Conservation (phyloP, 1,140 invertebrate species). For the Melitaea cinxia region DNA sequence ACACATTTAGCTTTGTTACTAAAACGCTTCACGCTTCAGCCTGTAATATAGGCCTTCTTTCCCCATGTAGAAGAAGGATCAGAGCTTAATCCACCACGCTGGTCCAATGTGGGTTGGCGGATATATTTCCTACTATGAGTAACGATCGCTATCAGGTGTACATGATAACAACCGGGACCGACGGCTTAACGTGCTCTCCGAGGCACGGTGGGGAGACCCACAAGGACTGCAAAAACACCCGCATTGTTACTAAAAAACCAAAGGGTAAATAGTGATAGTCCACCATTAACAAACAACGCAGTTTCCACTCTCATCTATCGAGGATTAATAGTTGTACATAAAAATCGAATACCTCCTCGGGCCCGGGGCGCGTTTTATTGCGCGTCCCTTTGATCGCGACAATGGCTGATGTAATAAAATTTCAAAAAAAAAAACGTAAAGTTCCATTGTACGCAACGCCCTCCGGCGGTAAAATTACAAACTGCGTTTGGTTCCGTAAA, state of each 20-base stretch:
- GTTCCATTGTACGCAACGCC: slow-evolving; percentile 47
- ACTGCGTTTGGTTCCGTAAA: slow-evolving; percentile 52
- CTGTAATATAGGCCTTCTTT: too few species aligned
- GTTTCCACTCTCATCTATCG: slow-evolving; percentile 34
- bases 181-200: too few species aligned
- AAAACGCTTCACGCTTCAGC: too few species aligned
- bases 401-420: slow-evolving; percentile 60
- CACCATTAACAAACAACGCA: slow-evolving; percentile 34
- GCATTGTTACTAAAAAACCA: neutral
- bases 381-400: slow-evolving; percentile 55
- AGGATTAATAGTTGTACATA: slow-evolving; percentile 47
- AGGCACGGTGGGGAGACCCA: too few species aligned
- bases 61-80: too few species aligned
- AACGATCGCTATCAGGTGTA: too few species aligned
- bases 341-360: slow-evolving; percentile 44
- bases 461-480: slow-evolving; percentile 47
- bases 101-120: too few species aligned
- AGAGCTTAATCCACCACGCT: too few species aligned
- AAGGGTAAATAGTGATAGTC: slow-evolving; percentile 8
- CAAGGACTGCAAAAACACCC: too few species aligned
- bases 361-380: slow-evolving; percentile 53
- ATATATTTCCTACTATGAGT: too few species aligned
- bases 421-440: slow-evolving; percentile 51
- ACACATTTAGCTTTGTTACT: too few species aligned
- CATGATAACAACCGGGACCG: too few species aligned